Evolutionary conservation across 2,113 vertebrate species (phyloP).

Genomic region (Eretmochelys imbricata): DNA sequence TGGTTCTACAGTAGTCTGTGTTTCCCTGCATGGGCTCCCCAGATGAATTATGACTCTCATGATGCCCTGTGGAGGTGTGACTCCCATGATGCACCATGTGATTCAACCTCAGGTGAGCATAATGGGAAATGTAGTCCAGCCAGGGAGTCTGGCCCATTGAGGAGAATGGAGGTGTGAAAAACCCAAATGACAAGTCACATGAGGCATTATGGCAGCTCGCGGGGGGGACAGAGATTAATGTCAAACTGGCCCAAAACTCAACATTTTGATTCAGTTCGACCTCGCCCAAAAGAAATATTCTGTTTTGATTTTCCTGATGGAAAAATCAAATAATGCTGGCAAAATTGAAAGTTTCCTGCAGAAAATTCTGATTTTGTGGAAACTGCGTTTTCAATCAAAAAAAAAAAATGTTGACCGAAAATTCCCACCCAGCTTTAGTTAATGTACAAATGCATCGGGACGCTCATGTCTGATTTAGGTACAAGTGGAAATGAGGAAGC

Average conservation of each 20-base stretch:
- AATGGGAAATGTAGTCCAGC: not conserved
- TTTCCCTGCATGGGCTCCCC: not conserved
- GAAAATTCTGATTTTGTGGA: not conserved
- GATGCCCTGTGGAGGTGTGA: too few relatives aligned
- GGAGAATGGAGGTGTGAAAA: not conserved
- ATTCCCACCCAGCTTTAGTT: not conserved
- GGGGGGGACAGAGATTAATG: not conserved
- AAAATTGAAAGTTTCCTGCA: not conserved
- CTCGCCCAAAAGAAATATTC: not conserved
- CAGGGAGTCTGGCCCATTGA: not conserved
- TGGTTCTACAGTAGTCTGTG: not conserved
- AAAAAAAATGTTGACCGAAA: not conserved
- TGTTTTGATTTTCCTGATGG: not conserved
- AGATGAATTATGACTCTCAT: not conserved
- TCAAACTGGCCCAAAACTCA: not conserved
- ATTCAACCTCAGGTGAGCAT: not conserved
- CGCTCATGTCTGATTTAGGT: not conserved
- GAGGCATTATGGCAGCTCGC: not conserved
- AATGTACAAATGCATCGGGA: not conserved
- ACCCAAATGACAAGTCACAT: not conserved
- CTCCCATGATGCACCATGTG: not conserved
- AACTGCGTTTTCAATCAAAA: not conserved
- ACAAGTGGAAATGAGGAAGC: not conserved
- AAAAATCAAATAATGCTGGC: not conserved
- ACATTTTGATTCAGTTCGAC: not conserved